Conservation (phyloP, 1,140 invertebrate genomes). For the Belonocnema kinseyi region DNA sequence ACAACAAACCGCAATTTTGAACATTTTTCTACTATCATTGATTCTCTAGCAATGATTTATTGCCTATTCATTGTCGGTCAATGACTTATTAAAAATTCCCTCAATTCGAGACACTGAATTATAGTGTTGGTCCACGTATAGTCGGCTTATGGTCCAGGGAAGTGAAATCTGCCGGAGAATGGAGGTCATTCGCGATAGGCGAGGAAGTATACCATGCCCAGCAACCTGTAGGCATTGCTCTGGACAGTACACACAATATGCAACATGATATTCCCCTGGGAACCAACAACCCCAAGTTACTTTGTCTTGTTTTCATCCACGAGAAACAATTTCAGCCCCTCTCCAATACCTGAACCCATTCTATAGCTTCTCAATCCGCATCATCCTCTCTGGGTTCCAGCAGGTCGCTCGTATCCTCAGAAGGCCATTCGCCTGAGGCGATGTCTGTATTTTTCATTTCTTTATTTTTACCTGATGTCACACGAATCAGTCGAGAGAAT, state of each 20-base stretch:
- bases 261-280: conserved; percentile 24
- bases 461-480: background rate
- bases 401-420: conserved; percentile 1
- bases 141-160: background rate
- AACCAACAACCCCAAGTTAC: conserved; percentile 19
- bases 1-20: too few relatives aligned
- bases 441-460: background rate
- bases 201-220: background rate
- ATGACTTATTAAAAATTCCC: background rate
- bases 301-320: conserved; percentile 21
- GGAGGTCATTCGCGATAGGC: conserved; percentile 8
- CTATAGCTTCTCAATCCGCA: background rate
- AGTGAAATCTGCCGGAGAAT: conserved; percentile 9
- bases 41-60: too few relatives aligned
- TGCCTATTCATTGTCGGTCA: background rate
- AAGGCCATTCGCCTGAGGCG: background rate
- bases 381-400: background rate
- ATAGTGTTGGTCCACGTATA: conserved; percentile 1
- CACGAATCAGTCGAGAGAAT: background rate
- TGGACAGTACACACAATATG: background rate
- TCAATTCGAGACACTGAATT: background rate
- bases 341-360: background rate
- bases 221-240: conserved; percentile 30
- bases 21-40: too few relatives aligned
- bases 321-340: background rate